Evolutionary conservation across 2,888 invertebrate species (phyloP), one percentile per base, ranked within the genome.

Genomic region (Maniola hyperantus): DNA sequence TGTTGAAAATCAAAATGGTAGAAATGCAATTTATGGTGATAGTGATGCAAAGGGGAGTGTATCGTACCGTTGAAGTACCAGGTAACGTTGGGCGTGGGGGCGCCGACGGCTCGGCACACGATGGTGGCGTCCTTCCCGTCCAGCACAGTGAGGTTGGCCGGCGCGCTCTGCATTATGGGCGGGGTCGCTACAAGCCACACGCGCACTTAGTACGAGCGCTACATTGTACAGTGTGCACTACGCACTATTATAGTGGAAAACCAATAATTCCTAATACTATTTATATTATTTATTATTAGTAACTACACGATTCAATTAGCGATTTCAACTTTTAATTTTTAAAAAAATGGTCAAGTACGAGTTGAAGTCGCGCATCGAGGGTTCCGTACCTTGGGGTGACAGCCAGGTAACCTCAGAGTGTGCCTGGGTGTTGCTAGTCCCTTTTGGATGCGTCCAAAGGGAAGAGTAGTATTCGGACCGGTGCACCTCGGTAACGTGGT

Each of bases 81-180:
- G 54, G 97, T 97, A 68, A 97, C 94, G 81, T 97, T 97, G 10
- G 99, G 99, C 74, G 95, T 94, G 26, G 99, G 99, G 18, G 98
- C 97, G 60, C 99, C 99, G 64, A 96, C 94, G 36, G 97, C 98
- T 75, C 97, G 94, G 87, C 99, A 99, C 68, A 94, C 93, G 76
- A 99, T 94, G 64, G 97, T 96, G 64, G 97, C 97, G 89, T 98
- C 98, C 89, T 97, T 97, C 63, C 98, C 98, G 85, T 98, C 98
- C 76, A 98, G 93, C 71, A 98, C 96, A 11, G 98, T 98, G 71
- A 96, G 91, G 93, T 99, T 98, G 82, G 95, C 94, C 13, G 98
- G 98, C 70, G 95, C 94, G 67, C 93, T 93, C 85, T 97, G 96
- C 95, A 98, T 96, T 74, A 97, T 94, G 36, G 99, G 98, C 75